Conservation (phyloP, 2,113 vertebrate species). For the Sminthopsis crassicaudata region DNA sequence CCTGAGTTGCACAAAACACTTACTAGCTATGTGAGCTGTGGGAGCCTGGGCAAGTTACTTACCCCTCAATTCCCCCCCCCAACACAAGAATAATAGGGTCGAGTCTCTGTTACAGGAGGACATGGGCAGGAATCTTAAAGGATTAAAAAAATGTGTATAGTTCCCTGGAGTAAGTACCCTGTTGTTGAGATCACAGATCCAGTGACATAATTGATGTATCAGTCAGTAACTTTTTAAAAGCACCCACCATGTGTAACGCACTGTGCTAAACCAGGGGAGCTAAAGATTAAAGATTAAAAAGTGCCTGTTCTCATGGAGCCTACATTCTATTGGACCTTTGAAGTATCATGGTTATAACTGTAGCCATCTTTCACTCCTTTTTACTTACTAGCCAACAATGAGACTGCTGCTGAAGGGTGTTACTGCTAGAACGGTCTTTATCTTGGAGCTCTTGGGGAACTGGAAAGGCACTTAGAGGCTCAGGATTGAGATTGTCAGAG, state of each 20-base stretch:
- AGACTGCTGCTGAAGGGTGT: not conserved
- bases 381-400: not conserved
- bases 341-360: not conserved
- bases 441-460: not conserved
- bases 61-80: too few species aligned
- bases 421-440: not conserved
- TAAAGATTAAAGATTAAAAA: not conserved
- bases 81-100: not conserved
- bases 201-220: not conserved
- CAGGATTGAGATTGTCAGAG: not conserved
- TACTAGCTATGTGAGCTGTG: too few species aligned
- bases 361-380: not conserved
- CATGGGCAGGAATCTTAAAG: not conserved
- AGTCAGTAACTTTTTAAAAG: not conserved
- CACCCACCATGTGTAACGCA: not conserved
- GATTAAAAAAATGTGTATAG: not conserved
- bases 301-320: not conserved
- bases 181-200: not conserved
- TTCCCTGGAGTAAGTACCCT: not conserved
- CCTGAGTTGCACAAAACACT: too few species aligned
- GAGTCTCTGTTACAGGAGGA: not conserved
- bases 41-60: too few species aligned
- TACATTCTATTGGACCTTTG: not conserved
- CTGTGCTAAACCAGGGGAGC: not conserved
- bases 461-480: not conserved